Evolutionary conservation across 2,113 vertebrate genomes (phyloP).

Genomic region (Macroglossus sobrinus): DNA sequence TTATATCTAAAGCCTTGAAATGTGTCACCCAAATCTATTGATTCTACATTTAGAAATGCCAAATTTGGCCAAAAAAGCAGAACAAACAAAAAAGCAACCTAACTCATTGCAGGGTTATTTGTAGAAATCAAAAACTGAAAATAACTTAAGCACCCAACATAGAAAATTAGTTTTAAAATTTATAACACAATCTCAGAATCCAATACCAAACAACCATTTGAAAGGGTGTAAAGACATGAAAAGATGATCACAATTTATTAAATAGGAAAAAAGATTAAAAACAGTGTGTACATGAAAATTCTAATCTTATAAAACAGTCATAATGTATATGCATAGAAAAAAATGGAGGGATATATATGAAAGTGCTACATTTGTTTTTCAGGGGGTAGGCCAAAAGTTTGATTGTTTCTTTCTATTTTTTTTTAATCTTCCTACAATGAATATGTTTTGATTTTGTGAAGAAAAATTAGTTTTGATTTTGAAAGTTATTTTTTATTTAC

Average conservation of each 20-base stretch:
- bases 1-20: background rate
- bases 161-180: background rate
- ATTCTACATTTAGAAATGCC: background rate
- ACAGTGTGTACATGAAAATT: background rate
- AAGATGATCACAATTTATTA: background rate
- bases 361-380: background rate
- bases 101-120: background rate
- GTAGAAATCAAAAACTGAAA: background rate
- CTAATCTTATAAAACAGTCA: background rate
- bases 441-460: background rate
- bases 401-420: background rate
- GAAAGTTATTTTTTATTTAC: background rate
- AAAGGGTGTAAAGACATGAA: background rate
- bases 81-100: background rate
- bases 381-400: background rate
- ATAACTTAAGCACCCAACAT: background rate
- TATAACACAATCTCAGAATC: background rate
- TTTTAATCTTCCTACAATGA: background rate
- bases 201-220: background rate
- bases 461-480: background rate
- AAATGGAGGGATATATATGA: background rate
- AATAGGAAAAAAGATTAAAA: background rate
- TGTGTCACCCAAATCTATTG: background rate
- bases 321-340: background rate
- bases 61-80: background rate